These are phyloP conservation scores for Sigmodon hispidus DNA, from an alignment of 2,113 vertebrate genomes.

Conservation along the genomic window DNA sequence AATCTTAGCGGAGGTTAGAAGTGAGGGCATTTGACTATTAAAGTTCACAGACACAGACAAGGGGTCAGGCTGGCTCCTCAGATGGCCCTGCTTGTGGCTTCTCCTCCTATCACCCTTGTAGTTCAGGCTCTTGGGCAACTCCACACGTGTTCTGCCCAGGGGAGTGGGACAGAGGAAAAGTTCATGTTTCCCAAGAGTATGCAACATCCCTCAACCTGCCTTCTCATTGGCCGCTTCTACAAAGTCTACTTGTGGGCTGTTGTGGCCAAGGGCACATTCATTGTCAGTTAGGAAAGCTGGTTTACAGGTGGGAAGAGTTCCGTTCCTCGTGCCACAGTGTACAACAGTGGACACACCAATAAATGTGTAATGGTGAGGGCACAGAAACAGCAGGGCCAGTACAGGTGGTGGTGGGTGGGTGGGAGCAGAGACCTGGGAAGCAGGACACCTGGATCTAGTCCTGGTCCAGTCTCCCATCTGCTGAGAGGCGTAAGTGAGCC, in stretches of 20 bases:
- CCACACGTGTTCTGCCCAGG: not conserved
- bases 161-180: not conserved
- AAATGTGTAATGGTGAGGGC: not conserved
- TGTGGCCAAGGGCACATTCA: not conserved
- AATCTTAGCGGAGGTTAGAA: not conserved
- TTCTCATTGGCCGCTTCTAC: not conserved
- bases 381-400: not conserved
- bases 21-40: not conserved
- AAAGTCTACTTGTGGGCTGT: not conserved
- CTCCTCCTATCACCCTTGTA: not conserved
- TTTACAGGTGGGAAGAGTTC: not conserved
- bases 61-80: not conserved
- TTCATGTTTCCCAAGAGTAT: not conserved
- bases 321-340: not conserved
- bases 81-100: not conserved
- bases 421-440: not conserved
- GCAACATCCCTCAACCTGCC: not conserved
- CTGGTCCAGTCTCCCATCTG: not conserved
- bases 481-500: not conserved
- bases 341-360: not conserved
- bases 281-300: not conserved
- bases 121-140: not conserved
- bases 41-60: not conserved
- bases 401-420: not conserved
- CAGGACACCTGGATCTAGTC: not conserved